Evolutionary conservation across 2,113 vertebrate genomes (phyloP).

Genomic region (Apus apus): DNA sequence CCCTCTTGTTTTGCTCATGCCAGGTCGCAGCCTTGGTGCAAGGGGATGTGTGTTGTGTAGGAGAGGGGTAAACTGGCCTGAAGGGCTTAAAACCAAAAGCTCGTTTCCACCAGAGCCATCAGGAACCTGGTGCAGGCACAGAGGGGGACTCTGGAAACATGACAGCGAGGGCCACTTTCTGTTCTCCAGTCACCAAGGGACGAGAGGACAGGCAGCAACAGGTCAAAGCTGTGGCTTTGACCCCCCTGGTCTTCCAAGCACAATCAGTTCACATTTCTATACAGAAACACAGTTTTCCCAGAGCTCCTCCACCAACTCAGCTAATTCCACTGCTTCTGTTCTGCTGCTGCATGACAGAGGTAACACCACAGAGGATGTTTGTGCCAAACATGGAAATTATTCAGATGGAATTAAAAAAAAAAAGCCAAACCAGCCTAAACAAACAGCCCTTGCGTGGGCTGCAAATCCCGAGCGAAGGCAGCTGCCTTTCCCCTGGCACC

Average conservation of each 20-base stretch:
- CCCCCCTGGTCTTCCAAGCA: background rate
- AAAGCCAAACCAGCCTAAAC: background rate
- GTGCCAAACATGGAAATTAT: background rate
- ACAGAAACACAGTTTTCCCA: background rate
- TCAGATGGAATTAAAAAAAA: background rate
- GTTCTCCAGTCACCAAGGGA: background rate
- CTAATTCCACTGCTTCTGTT: background rate
- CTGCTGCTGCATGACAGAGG: background rate
- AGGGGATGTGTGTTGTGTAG: background rate
- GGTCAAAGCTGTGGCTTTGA: background rate
- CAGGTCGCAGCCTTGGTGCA: fast-evolving
- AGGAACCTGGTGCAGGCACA: background rate
- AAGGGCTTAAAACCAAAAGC: background rate
- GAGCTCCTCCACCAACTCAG: background rate
- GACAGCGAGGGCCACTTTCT: background rate
- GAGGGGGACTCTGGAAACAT: background rate
- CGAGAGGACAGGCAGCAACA: background rate
- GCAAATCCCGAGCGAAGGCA: background rate
- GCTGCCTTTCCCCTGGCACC: background rate
- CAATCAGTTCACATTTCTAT: background rate
- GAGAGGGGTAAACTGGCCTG: background rate
- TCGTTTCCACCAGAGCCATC: background rate
- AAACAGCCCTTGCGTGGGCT: background rate
- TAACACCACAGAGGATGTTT: background rate
- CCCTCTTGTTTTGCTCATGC: background rate